Evolutionary conservation across 2,113 vertebrate genomes (phyloP).

Genomic region (Nansenia antarctica): DNA sequence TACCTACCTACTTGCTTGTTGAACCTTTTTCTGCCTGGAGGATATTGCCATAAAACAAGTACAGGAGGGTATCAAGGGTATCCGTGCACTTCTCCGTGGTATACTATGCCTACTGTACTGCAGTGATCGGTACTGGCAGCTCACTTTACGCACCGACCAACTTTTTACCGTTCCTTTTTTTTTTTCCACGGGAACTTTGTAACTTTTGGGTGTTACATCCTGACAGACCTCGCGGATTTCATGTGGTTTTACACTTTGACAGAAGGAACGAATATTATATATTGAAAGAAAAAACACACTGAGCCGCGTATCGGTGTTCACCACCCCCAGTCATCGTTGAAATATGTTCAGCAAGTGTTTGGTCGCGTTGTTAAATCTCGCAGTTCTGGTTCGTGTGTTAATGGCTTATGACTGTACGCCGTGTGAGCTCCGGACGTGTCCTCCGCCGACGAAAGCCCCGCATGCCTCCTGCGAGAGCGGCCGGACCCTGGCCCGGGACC

Average conservation of each 20-base stretch:
- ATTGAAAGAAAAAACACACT: neutral
- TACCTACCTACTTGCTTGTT: constrained; percentile 5
- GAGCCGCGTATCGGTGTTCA: neutral
- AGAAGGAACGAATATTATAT: constrained; percentile 16
- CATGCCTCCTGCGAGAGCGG: constrained; percentile 67
- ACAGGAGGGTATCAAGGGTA: neutral
- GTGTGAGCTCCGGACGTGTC: constrained; percentile 71
- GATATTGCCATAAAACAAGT: neutral
- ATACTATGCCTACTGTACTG: constrained; percentile 16
- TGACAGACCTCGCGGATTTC: constrained; percentile 12
- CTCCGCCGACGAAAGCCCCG: constrained; percentile 38
- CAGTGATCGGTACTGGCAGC: constrained; percentile 1
- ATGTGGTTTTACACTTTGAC: constrained; percentile 37
- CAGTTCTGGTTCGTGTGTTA: constrained; percentile 59
- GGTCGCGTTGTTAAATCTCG: constrained; percentile 48
- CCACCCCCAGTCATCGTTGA: constrained; percentile 8
- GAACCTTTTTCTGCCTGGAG: constrained; percentile 16
- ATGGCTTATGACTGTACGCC: constrained; percentile 68
- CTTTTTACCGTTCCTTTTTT: constrained; percentile 18
- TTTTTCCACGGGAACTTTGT: constrained; percentile 21
- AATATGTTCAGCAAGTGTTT: constrained; percentile 62
- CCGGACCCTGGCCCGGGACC: constrained; percentile 66
- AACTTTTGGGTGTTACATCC: constrained; percentile 36
- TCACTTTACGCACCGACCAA: constrained; percentile 20
- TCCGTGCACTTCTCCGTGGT: constrained; percentile 35